A percentile compares a stretch with the other conserved stretches of the same genome.
These are phyloP conservation scores for Masticophis lateralis DNA, from an alignment of 2,797 vertebrate genomes.

Conservation along the genomic window DNA sequence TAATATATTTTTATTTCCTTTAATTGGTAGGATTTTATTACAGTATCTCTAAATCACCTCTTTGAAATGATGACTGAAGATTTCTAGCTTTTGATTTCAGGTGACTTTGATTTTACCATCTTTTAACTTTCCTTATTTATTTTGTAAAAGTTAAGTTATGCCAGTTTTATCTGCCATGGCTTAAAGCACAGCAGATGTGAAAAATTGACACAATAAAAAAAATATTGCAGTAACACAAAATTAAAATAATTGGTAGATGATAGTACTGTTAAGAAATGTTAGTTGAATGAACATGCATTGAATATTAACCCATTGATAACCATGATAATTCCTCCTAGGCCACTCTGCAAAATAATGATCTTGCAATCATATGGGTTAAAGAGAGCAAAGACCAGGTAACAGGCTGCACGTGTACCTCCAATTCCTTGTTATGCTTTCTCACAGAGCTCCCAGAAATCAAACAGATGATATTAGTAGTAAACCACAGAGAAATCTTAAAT, in stretches of 20 bases:
- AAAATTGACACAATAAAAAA: too few species aligned
- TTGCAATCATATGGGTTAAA: background rate
- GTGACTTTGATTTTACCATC: slow-evolving; percentile 48
- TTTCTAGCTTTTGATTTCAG: slow-evolving; percentile 25
- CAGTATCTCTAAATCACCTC: slow-evolving; percentile 25
- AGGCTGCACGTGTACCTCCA: background rate
- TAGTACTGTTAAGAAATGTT: too few species aligned
- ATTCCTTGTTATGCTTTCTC: background rate
- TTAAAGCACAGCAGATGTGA: background rate
- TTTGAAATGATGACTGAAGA: slow-evolving; percentile 43
- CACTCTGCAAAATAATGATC: background rate
- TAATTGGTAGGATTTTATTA: slow-evolving; percentile 48
- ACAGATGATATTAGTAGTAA: background rate
- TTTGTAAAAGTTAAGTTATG: background rate
- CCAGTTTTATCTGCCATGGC: background rate
- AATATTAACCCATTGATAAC: too few species aligned
- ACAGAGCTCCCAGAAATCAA: background rate
- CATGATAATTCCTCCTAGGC: background rate
- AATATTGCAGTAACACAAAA: too few species aligned
- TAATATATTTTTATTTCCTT: slow-evolving; percentile 39
- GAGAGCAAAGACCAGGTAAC: background rate
- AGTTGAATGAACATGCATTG: too few species aligned
- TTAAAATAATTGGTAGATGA: too few species aligned
- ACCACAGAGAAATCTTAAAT: background rate
- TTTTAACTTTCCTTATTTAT: slow-evolving; percentile 48